Base-by-base conservation (phyloP, 1,140 invertebrate species). In the Latrodectus geometricus region DNA sequence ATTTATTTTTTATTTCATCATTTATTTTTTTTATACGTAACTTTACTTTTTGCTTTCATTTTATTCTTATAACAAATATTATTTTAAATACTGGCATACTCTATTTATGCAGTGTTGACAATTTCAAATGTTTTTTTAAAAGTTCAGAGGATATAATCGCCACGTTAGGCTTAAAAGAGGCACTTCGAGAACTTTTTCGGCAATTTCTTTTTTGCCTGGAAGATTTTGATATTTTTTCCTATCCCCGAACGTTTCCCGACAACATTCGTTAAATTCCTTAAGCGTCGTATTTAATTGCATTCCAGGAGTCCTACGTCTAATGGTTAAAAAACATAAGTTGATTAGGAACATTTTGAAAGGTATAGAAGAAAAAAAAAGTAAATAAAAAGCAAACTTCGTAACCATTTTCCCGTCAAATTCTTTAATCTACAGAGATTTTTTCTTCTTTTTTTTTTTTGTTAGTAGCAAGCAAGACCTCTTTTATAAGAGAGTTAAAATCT, bases 201-300 rank as follows among this genome's bases (percentile, higher is more conserved):
- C 50, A 79, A 66, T 83, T 83, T 69, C 21, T 80, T 69, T 17
- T 23, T 35, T 66, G 7, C 17, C 48, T 20, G 20, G 23, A 65
- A 66, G 17, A 14, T 78, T 52, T 80, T 80, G n/a, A 50, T 80
- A 66, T 80, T 21, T 73, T 61, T 49, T 61, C 35, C 20, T 81
- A 3, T 35, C n/a, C 15, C 50, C 23, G 15, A 54, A 48, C 17
- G 50, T 81, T 70, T 70, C 50, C 72, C 52, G 35, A 48, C 12
- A 65, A 52, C 80, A 73, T 83, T 83, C 70, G 70, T 74, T 83
- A 83, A 83, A 83, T 74, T 83, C 72, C 74, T 52, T 49, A 35
- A 23, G 23, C 35, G n/a, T 73, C 48, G 48, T 14, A 61, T 73
- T 73, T 83, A 83, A 83, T 83, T 83, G 70, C 80, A 65, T 83